These are phyloP conservation scores for Galerucella nymphaeae DNA, from an alignment of 2,888 invertebrate species.

Conservation along the genomic window DNA sequence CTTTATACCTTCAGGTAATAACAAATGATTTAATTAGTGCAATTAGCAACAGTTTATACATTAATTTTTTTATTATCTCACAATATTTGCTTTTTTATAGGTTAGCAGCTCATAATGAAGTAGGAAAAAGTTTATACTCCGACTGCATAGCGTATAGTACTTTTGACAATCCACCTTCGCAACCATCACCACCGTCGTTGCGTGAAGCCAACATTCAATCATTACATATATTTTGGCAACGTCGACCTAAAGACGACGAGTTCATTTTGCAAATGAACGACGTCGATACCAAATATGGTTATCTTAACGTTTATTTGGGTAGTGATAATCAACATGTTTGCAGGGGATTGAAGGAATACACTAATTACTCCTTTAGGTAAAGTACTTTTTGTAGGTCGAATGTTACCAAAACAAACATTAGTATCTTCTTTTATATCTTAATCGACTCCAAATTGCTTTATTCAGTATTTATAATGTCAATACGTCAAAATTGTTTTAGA, in stretches of 20 bases:
- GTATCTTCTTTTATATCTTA: neutral
- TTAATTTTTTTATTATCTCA: neutral
- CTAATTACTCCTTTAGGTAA: slow-evolving; percentile 34
- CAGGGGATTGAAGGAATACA: slow-evolving; percentile 27
- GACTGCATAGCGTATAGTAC: slow-evolving; percentile 78
- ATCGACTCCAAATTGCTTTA: neutral
- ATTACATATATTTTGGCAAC: slow-evolving; percentile 80
- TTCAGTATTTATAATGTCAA: neutral
- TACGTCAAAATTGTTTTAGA: slow-evolving; percentile 61
- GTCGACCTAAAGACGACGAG: slow-evolving; percentile 80
- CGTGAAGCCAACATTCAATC: slow-evolving; percentile 72
- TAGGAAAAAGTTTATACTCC: slow-evolving; percentile 80
- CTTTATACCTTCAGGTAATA: slow-evolving; percentile 75
- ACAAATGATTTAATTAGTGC: neutral
- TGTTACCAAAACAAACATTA: slow-evolving; percentile 2
- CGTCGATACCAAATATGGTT: slow-evolving; percentile 58
- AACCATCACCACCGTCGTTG: slow-evolving; percentile 81
- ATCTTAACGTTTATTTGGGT: slow-evolving; percentile 80
- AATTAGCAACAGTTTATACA: neutral
- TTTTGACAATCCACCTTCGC: slow-evolving; percentile 81
- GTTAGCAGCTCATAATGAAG: slow-evolving; percentile 84
- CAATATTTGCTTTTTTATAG: slow-evolving; percentile 61
- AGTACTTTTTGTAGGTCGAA: neutral
- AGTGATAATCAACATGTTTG: slow-evolving; percentile 65
- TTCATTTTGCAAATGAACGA: slow-evolving; percentile 86